These are phyloP conservation scores for Cassiopea xamachana DNA, from an alignment of 30 jellyfish, hydroid and myxozoan genomes.

Conservation along the genomic window DNA sequence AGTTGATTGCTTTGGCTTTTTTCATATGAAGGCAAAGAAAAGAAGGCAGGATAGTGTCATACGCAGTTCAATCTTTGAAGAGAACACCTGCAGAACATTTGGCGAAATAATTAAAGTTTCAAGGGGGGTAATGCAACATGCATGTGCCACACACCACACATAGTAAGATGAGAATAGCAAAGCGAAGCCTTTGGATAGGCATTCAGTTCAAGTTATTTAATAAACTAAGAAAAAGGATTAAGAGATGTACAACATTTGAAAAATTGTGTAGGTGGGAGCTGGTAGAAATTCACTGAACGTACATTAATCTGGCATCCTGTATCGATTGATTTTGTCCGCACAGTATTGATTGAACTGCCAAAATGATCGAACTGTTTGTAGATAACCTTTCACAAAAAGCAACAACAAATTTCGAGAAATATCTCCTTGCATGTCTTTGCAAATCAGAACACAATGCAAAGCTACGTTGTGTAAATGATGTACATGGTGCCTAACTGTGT, in stretches of 20 bases:
- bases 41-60: background rate
- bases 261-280: too few relatives aligned
- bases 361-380: background rate
- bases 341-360: background rate
- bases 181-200: background rate
- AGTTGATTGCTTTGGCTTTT: background rate
- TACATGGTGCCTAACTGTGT: background rate
- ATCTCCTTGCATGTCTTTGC: background rate
- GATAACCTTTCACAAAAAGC: background rate
- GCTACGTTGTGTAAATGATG: background rate
- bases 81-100: conserved; percentile 15
- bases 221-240: too few relatives aligned
- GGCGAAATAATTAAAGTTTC: background rate
- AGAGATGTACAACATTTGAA: too few relatives aligned
- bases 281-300: too few relatives aligned
- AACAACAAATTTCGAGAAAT: background rate
- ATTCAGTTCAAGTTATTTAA: background rate
- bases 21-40: background rate
- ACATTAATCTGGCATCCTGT: too few relatives aligned
- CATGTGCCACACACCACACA: background rate
- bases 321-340: background rate
- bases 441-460: background rate
- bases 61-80: background rate
- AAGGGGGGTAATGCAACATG: background rate
- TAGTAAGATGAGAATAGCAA: background rate